Evolutionary conservation across 2,113 vertebrate genomes (phyloP).

Genomic region (Festucalex cinctus): DNA sequence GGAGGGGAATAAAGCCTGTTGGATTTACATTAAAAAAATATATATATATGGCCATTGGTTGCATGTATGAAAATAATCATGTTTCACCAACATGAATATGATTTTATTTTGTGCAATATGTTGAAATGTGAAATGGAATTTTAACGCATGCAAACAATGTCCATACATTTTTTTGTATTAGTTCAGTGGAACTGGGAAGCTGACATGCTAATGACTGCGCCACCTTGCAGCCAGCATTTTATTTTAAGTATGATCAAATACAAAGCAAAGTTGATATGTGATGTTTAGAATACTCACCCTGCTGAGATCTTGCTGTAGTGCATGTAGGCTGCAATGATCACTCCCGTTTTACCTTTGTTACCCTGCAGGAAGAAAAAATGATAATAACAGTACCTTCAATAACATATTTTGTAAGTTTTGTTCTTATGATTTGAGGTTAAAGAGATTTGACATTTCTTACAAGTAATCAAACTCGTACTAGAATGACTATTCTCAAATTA

Average conservation of each 20-base stretch:
- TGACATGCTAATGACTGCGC: too few relatives aligned
- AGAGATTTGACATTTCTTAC: background rate
- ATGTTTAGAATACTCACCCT: constrained; percentile 70
- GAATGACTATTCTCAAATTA: constrained; percentile 41
- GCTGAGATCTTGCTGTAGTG: constrained; percentile 94
- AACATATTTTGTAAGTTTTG: background rate
- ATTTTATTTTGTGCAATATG: too few relatives aligned
- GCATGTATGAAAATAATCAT: too few relatives aligned
- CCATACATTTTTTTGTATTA: background rate
- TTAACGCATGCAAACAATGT: background rate
- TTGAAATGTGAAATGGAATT: too few relatives aligned
- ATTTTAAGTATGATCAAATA: background rate
- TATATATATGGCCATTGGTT: too few relatives aligned
- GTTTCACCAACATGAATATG: too few relatives aligned
- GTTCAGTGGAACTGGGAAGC: background rate
- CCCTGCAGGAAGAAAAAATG: constrained; percentile 67
- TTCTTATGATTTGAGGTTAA: background rate
- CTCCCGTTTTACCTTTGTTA: constrained; percentile 86
- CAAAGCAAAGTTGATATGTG: background rate
- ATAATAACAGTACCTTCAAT: background rate
- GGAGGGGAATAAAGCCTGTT: too few relatives aligned
- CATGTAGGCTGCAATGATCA: constrained; percentile 91
- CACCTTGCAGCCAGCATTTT: too few relatives aligned
- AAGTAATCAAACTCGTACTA: background rate
- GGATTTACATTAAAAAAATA: too few relatives aligned